A percentile compares a stretch with the other conserved stretches of the same genome.
phyloP scores from a whole-genome alignment of 2,797 vertebrate genomes.

The Neosalanx taihuensis region DNA sequence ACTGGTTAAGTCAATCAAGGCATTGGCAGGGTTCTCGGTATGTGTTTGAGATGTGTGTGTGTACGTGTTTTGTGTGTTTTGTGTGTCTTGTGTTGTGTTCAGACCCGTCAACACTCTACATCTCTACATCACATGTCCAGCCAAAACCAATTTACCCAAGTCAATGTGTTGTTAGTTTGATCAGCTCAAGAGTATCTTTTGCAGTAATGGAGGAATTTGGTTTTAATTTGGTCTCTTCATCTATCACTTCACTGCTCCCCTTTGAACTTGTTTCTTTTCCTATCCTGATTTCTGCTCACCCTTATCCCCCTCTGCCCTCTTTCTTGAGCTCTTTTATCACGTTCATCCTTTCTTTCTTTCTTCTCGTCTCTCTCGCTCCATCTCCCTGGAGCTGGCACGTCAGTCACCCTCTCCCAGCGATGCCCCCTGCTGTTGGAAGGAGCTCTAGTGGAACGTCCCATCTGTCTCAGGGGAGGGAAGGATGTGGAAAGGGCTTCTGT shows the following conservation, averaged over 20 bases:
- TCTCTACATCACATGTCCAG: no score
- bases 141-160: no score
- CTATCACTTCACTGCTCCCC: background rate
- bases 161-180: no score
- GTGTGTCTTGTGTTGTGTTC: no score
- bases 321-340: background rate
- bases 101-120: no score
- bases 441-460: constrained; percentile 49
- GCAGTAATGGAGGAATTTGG: background rate
- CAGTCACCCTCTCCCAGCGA: constrained; percentile 41
- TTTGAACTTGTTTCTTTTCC: background rate
- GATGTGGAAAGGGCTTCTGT: background rate
- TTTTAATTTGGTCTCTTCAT: background rate
- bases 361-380: constrained; percentile 9
- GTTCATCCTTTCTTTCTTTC: background rate
- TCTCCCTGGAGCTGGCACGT: constrained; percentile 34
- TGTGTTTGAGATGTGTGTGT: no score
- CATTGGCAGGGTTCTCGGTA: background rate
- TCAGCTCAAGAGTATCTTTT: background rate
- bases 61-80: no score
- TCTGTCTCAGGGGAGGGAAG: constrained; percentile 44
- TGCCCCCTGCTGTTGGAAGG: constrained; percentile 48
- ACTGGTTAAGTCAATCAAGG: background rate
- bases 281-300: background rate
- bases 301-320: background rate